Evolutionary conservation across 2,888 invertebrate genomes (phyloP).

Genomic region (Balanococcus diminutus): DNA sequence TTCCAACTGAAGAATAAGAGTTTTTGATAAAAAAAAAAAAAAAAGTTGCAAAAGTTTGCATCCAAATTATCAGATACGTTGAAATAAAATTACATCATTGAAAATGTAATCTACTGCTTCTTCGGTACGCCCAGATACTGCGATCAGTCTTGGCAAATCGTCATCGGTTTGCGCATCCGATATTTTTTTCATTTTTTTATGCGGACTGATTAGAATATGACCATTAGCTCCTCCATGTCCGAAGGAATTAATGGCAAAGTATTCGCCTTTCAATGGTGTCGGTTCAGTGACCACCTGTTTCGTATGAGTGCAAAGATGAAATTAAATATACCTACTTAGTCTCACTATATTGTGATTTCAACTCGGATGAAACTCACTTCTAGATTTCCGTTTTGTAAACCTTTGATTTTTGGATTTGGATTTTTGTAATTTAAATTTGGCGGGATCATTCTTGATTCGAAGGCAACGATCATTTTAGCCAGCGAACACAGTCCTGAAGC

Average conservation of each 20-base stretch:
- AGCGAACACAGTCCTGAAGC: conserved; percentile 67
- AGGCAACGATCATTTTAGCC: conserved; percentile 80
- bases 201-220: conserved; percentile 55
- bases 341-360: too few relatives aligned
- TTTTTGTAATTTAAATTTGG: conserved; percentile 81
- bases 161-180: conserved; percentile 58
- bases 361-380: conserved; percentile 56
- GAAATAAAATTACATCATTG: conserved; percentile 56
- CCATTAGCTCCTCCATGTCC: conserved; percentile 53
- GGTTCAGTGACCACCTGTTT: conserved; percentile 58
- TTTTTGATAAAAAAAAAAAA: neutral
- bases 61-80: neutral
- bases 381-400: conserved; percentile 68
- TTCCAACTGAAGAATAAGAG: conserved; percentile 56
- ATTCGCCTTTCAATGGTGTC: conserved; percentile 62
- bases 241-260: conserved; percentile 62
- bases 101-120: conserved; percentile 59
- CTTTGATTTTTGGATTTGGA: conserved; percentile 65
- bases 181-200: conserved; percentile 47
- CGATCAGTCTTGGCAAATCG: conserved; percentile 57
- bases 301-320: neutral
- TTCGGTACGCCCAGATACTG: conserved; percentile 58
- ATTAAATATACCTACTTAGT: too few relatives aligned
- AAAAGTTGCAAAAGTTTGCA: neutral
- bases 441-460: conserved; percentile 79